These are phyloP conservation scores for Anabacerthia variegaticeps DNA, from an alignment of 2,797 vertebrate species.

Conservation along the genomic window DNA sequence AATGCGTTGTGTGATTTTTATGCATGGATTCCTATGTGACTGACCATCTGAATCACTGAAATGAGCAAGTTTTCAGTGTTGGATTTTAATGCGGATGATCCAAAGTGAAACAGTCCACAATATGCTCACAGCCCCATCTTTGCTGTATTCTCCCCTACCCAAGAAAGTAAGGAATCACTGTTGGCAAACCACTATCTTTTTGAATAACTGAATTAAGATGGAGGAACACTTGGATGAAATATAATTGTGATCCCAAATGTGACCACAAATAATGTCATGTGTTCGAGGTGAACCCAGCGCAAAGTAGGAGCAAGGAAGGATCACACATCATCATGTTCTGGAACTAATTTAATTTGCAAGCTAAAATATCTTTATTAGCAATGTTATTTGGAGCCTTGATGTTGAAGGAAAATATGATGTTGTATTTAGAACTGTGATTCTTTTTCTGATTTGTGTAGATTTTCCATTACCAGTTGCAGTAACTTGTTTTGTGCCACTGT, in stretches of 20 bases:
- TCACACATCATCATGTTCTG: neutral
- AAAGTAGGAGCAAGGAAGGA: neutral
- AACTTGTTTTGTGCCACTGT: neutral
- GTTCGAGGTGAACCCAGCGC: neutral
- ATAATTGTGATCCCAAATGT: neutral
- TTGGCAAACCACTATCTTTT: neutral
- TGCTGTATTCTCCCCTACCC: neutral
- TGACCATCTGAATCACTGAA: neutral
- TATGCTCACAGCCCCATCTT: neutral
- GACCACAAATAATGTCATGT: neutral
- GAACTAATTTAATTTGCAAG: neutral
- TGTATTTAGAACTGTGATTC: neutral
- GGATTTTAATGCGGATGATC: neutral
- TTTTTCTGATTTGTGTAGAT: neutral
- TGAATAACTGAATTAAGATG: neutral
- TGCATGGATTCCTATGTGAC: neutral
- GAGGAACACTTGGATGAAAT: neutral
- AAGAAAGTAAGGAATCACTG: neutral
- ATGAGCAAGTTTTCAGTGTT: neutral
- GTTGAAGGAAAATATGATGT: neutral
- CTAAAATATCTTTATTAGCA: neutral
- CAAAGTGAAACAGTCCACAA: neutral
- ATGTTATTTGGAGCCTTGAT: neutral
- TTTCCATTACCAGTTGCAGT: neutral
- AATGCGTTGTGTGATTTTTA: neutral